These are phyloP conservation scores for Chloroceryle inda DNA, from an alignment of 2,797 vertebrate species.

Conservation along the genomic window DNA sequence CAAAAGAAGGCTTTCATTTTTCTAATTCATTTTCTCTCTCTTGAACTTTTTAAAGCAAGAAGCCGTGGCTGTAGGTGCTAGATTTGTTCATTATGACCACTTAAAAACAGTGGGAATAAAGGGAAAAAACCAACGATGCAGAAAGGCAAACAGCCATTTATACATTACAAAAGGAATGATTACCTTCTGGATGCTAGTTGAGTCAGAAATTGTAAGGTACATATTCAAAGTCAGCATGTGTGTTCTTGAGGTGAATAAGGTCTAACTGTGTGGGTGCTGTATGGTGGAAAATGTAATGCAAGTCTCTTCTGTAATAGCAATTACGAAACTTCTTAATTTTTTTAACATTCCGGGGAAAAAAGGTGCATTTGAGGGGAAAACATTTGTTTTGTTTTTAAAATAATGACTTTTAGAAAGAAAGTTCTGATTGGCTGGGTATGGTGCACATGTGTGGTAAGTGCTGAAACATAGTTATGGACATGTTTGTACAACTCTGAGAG, in stretches of 20 bases:
- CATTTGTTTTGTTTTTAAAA: background rate
- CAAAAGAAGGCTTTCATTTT: background rate
- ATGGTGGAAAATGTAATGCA: slow-evolving; percentile 12
- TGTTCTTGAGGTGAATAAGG: slow-evolving; percentile 21
- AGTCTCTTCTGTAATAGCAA: background rate
- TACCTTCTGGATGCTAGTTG: slow-evolving; percentile 16
- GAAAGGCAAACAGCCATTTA: background rate
- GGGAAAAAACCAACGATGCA: background rate
- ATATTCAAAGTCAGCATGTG: background rate
- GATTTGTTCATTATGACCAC: background rate
- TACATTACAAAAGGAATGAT: slow-evolving; percentile 1
- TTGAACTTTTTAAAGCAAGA: slow-evolving; percentile 1
- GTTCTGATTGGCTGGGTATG: background rate
- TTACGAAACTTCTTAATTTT: background rate
- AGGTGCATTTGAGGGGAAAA: background rate
- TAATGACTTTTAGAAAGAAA: background rate
- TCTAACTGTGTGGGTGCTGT: background rate
- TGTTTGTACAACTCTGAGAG: background rate
- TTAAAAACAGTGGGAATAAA: background rate
- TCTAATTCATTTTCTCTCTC: background rate
- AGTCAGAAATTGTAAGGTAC: background rate
- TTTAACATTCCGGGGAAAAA: background rate
- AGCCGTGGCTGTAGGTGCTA: background rate
- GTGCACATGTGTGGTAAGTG: background rate
- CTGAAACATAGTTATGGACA: background rate